A percentile compares a stretch with the other conserved stretches of the same genome.
phyloP scores from a whole-genome alignment of 23 tunicate genomes.

The Trididemnum miniatum region DNA sequence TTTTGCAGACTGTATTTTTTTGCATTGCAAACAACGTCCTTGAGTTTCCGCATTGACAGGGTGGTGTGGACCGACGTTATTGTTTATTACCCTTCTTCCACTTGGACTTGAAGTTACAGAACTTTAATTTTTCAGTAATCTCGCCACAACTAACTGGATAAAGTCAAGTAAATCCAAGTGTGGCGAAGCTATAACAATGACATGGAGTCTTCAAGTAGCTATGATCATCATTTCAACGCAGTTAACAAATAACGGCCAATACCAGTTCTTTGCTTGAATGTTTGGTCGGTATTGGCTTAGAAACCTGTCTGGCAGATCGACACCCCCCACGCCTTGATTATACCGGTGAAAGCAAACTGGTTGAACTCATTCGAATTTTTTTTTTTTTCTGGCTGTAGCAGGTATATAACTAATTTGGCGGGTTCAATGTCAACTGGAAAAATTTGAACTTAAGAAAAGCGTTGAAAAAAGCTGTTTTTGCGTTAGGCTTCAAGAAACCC shows the following conservation, averaged over 20 bases:
- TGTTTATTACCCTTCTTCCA: too few species aligned
- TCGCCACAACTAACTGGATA: constrained; percentile 10
- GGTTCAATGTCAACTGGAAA: constrained; percentile 3
- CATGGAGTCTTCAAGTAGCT: neutral
- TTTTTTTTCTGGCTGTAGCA: constrained; percentile 21
- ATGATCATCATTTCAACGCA: neutral
- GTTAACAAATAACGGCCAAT: constrained; percentile 22
- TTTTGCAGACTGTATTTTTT: too few species aligned
- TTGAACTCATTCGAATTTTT: constrained; percentile 9
- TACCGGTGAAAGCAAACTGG: constrained; percentile 1
- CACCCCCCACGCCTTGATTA: constrained; percentile 27
- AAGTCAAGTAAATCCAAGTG: constrained; percentile 13
- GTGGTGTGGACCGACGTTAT: too few species aligned
- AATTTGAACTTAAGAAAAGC: too few species aligned
- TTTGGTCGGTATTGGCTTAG: constrained; percentile 16
- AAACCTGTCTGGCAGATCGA: constrained; percentile 23
- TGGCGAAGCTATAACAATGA: neutral
- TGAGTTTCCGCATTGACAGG: too few species aligned
- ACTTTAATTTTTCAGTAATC: constrained; percentile 11
- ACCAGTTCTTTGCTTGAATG: constrained; percentile 22
- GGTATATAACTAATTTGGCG: constrained; percentile 15
- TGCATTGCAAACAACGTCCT: too few species aligned
- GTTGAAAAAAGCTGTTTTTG: too few species aligned
- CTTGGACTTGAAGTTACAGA: constrained; percentile 10
- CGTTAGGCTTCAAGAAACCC: too few species aligned